Conservation (phyloP, 2,888 invertebrate genomes). For the Antheraea assamensis region DNA sequence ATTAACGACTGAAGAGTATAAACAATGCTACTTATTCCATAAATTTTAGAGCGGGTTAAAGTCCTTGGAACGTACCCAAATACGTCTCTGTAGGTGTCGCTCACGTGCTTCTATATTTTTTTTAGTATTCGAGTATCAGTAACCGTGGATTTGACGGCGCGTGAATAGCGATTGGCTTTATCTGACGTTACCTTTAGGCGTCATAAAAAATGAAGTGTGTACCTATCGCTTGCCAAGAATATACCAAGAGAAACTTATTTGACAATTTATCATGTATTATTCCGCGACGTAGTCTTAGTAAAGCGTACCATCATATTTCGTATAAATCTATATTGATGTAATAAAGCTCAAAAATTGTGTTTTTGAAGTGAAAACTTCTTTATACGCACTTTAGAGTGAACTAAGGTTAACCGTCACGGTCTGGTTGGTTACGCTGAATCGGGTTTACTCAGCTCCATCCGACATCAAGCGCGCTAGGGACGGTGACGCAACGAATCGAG, state of each 20-base stretch:
- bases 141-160: conserved; percentile 27
- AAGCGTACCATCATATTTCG: background rate
- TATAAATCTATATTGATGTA: background rate
- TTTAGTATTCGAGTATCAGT: conserved; percentile 14
- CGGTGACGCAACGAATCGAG: too few species aligned
- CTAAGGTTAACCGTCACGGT: too few species aligned
- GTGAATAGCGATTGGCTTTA: conserved; percentile 30
- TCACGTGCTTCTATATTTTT: conserved; percentile 12
- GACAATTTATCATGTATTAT: background rate
- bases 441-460: too few species aligned
- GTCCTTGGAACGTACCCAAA: background rate
- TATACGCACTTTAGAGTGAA: too few species aligned
- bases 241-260: background rate
- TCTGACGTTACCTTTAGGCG: conserved; percentile 14
- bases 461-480: too few species aligned
- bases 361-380: too few species aligned
- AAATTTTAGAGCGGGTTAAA: background rate
- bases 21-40: background rate
- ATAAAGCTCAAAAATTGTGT: background rate
- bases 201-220: conserved; percentile 11
- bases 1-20: background rate
- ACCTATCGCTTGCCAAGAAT: background rate
- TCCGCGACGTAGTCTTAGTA: background rate
- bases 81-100: background rate
- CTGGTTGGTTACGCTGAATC: too few species aligned